Percentiles rank a stretch among this genome's conserved stretches.
phyloP scores from a whole-genome alignment of 2,888 invertebrate genomes.

The Tetranychus piercei region DNA sequence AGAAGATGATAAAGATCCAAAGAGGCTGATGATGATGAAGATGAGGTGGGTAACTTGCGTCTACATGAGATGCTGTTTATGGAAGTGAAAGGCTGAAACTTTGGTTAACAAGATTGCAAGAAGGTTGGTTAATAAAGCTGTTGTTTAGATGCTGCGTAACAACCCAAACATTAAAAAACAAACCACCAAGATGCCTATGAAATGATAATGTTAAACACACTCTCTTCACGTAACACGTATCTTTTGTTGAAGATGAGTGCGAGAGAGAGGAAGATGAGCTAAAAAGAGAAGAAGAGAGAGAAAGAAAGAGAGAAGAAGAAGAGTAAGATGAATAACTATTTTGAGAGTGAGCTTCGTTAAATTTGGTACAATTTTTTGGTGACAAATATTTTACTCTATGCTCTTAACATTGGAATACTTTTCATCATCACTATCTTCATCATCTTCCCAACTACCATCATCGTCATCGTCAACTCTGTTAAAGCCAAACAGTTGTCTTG shows the following conservation, averaged over 20 bases:
- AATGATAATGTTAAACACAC: not conserved
- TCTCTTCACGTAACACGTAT: conserved; percentile 3
- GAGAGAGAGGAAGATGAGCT: not conserved
- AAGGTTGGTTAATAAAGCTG: not conserved
- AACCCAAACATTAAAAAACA: not conserved
- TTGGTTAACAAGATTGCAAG: conserved; percentile 1
- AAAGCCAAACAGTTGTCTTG: not conserved
- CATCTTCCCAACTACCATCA: not conserved
- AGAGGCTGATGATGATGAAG: not conserved
- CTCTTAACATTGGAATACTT: not conserved
- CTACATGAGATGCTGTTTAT: not conserved
- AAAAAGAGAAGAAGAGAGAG: not conserved
- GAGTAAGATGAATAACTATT: conserved; percentile 2
- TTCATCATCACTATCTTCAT: not conserved
- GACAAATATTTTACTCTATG: not conserved
- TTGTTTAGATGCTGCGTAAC: not conserved
- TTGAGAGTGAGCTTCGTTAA: not conserved
- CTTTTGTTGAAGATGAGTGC: not conserved
- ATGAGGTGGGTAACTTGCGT: not conserved
- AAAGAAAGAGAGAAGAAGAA: not conserved
- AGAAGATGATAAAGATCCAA: not conserved
- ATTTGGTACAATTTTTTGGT: not conserved
- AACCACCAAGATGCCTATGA: too few species aligned
- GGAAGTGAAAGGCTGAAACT: not conserved
- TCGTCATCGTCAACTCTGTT: not conserved